Conservation (phyloP, 2,888 invertebrate genomes). For the Nephrocerus scutellatus region DNA sequence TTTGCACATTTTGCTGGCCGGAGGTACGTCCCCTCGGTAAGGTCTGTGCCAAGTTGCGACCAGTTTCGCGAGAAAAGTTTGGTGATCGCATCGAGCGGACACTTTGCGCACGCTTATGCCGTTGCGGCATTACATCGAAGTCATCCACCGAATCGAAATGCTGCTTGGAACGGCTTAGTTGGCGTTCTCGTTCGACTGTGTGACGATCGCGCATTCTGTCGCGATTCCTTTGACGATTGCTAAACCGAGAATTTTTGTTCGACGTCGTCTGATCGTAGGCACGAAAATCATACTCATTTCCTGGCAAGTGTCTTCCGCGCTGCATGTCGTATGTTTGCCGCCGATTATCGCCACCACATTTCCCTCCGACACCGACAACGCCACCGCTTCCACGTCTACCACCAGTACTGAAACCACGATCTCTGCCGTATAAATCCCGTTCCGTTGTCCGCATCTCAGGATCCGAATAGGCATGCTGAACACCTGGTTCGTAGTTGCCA, state of each 20-base stretch:
- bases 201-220: slow-evolving; percentile 46
- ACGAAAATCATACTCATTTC: slow-evolving; percentile 30
- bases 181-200: slow-evolving; percentile 50
- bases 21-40: too few relatives aligned
- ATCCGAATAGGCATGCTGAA: slow-evolving; percentile 65
- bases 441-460: slow-evolving; percentile 54
- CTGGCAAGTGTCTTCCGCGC: slow-evolving; percentile 20
- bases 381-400: slow-evolving; percentile 25
- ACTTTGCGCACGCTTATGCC: slow-evolving; percentile 38
- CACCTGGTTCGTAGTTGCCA: slow-evolving; percentile 50
- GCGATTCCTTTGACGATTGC: slow-evolving; percentile 36
- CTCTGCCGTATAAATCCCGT: slow-evolving; percentile 34
- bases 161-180: slow-evolving; percentile 37
- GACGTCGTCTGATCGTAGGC: slow-evolving; percentile 28
- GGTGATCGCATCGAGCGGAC: slow-evolving; percentile 37
- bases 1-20: too few relatives aligned
- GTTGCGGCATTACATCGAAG: slow-evolving; percentile 27
- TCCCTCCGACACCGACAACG: slow-evolving; percentile 21
- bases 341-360: neutral
- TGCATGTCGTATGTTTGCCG: neutral
- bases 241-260: slow-evolving; percentile 36
- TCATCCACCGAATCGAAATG: slow-evolving; percentile 39
- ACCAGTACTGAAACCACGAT: slow-evolving; percentile 27
- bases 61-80: slow-evolving; percentile 30
- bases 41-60: slow-evolving; percentile 31